Conservation (phyloP, 2,113 vertebrate species). For the Nannobrachium achirus region DNA sequence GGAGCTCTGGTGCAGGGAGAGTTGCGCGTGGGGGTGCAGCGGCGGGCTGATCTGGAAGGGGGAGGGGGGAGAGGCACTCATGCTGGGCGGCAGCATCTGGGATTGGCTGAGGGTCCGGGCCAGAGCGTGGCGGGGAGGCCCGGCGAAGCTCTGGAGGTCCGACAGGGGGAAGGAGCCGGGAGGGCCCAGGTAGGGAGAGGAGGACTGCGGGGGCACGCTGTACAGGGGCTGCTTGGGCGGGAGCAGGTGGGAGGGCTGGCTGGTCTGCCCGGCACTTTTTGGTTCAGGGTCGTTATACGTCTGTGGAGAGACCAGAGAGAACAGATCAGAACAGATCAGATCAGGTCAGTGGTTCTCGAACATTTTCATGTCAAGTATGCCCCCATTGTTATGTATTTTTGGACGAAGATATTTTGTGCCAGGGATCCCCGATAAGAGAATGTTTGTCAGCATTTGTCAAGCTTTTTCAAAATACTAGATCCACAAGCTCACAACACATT, state of each 20-base stretch:
- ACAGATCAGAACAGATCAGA: too few species aligned
- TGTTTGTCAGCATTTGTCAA: too few species aligned
- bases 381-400: too few species aligned
- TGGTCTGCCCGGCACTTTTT: slow-evolving; percentile 89
- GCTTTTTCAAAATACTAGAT: too few species aligned
- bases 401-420: too few species aligned
- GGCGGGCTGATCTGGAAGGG: slow-evolving; percentile 95
- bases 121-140: slow-evolving; percentile 86
- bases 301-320: slow-evolving; percentile 71
- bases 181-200: slow-evolving; percentile 89
- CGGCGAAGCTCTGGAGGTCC: slow-evolving; percentile 91
- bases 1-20: slow-evolving; percentile 92
- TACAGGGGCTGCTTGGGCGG: slow-evolving; percentile 93
- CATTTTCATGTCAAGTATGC: background rate
- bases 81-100: slow-evolving; percentile 90
- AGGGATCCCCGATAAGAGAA: background rate
- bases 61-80: slow-evolving; percentile 92
- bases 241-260: slow-evolving; percentile 90
- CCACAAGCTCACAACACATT: too few species aligned
- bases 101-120: slow-evolving; percentile 87
- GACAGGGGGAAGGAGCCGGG: slow-evolving; percentile 90
- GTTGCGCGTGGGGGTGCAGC: slow-evolving; percentile 91
- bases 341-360: too few species aligned
- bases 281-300: slow-evolving; percentile 92
- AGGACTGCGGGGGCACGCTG: slow-evolving; percentile 88